These are phyloP conservation scores for Romanomermis culicivorax DNA, from an alignment of 2,888 invertebrate species.

Conservation along the genomic window DNA sequence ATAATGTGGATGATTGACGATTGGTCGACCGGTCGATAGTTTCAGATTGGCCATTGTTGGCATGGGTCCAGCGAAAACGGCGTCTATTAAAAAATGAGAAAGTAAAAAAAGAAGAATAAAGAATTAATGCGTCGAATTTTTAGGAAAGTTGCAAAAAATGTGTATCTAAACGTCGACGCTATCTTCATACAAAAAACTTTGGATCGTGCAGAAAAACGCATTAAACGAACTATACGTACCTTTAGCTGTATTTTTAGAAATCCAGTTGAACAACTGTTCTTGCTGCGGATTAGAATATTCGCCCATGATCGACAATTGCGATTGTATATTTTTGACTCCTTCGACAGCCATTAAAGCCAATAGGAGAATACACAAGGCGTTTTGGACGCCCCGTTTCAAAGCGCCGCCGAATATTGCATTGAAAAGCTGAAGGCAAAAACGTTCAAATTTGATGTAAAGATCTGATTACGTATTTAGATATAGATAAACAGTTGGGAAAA, in stretches of 20 bases:
- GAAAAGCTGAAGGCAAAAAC: neutral
- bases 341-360: conserved; percentile 38
- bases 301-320: conserved; percentile 38
- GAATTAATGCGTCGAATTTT: too few relatives aligned
- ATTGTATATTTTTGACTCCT: conserved; percentile 36
- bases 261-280: conserved; percentile 57
- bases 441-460: too few relatives aligned
- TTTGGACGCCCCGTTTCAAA: conserved; percentile 21
- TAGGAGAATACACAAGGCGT: conserved; percentile 35
- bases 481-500: too few relatives aligned
- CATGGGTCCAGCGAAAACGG: conserved; percentile 66
- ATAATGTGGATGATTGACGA: conserved; percentile 68
- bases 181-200: too few relatives aligned
- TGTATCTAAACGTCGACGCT: too few relatives aligned
- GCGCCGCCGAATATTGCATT: neutral
- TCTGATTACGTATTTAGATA: too few relatives aligned
- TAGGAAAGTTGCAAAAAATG: too few relatives aligned
- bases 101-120: too few relatives aligned
- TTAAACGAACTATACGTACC: too few relatives aligned
- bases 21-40: conserved; percentile 50
- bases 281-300: conserved; percentile 49
- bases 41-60: conserved; percentile 60
- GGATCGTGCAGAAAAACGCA: too few relatives aligned
- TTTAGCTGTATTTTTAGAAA: conserved; percentile 38
- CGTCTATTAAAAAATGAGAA: too few relatives aligned